Evolutionary conservation across 2,113 vertebrate genomes (phyloP), one percentile per base, ranked within the genome.

Genomic region (Acrocephalus kingi): DNA sequence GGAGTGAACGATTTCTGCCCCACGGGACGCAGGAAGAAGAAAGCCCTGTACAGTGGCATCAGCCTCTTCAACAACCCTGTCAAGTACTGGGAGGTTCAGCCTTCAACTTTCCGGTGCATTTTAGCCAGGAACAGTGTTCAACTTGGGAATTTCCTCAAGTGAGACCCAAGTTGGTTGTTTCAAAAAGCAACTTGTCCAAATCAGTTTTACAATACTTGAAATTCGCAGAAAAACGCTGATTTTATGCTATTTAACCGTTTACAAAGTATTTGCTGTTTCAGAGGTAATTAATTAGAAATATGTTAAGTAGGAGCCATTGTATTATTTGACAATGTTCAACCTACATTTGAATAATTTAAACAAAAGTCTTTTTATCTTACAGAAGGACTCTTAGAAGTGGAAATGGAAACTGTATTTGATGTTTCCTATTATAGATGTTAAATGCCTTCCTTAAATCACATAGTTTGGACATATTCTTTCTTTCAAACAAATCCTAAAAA

Each of bases 1-100:
- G 99, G 99, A 88, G 97, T 99, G 95, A 99, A 99, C 37, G 99
- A 99, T 90, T 99, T 99, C 98, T 99, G 99, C 33, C 99, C 99
- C 18, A 94, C 87, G 5, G 96, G 94, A 37, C 41, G 96, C 12
- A 97, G 97, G 67, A 95, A 94, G 91, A 99, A 99, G 98, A 99
- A 99, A 98, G 97, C 98, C 2, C 92, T 98, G 78, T 99, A 99
- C 94, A 99, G 98, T 1, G 99, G 98, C 64, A 99, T 99, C 96
- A 99, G 99, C 79, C 98, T 99, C 95, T 99, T 99, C 87, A 98
- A 99, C 59, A 99, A 99, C 64, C 99, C 99, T 0, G 98, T 99
- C 21, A 99, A 99, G 94, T 99, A 99, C 97, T 99, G 99, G 99
- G 98, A 99, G 94, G 97, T 99, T 45, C 98, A 99, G 95, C 99